Evolutionary conservation across 2,113 vertebrate genomes (phyloP), one percentile per base, ranked within the genome.

Genomic region (Coptodon rendalli): DNA sequence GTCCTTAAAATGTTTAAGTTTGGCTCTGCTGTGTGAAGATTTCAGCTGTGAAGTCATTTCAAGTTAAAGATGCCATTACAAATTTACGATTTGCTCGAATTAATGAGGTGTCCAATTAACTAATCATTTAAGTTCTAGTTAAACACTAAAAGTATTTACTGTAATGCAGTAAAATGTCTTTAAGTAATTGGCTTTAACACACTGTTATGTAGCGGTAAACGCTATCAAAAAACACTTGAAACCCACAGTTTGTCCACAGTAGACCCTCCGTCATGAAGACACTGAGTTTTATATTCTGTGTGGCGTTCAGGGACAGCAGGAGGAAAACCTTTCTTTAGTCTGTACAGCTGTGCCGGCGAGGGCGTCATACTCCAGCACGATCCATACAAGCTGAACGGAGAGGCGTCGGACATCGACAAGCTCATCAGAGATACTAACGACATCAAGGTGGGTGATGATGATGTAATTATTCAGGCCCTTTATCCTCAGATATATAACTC

Each of bases 291-390:
- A 52, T 56, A 27, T 83, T 68, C 6, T 87, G 59, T 90, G 87
- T 81, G 34, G 10, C 3, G 27, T 84, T 84, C 87, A 95, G 97
- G 96, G 76, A 94, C 95, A 43, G 96, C 97, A 19, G 96, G 93
- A 87, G 98, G 98, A 80, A 96, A 96, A 36, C 90, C 96, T 22
- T 93, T 96, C 34, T 94, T 93, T 90, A 97, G 97, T 12, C 91
- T 99, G 71, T 99, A 99, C 85, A 99, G 98, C 94, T 99, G 98
- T 81, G 98, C 96, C 13, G 99, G 99, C 3, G 99, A 99, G 87
- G 99, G 99, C 5, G 38, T 97, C 85, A 96, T 99, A 92, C 96
- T 98, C 63, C 98, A 99, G 31, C 99, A 99, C 81, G 97, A 98
- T 68, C 97, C 98, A 8, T 96, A 97, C 91, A 98, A 97, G 43